Evolutionary conservation across 2,888 invertebrate species (phyloP).

Genomic region (Cataglyphis altisquamis): DNA sequence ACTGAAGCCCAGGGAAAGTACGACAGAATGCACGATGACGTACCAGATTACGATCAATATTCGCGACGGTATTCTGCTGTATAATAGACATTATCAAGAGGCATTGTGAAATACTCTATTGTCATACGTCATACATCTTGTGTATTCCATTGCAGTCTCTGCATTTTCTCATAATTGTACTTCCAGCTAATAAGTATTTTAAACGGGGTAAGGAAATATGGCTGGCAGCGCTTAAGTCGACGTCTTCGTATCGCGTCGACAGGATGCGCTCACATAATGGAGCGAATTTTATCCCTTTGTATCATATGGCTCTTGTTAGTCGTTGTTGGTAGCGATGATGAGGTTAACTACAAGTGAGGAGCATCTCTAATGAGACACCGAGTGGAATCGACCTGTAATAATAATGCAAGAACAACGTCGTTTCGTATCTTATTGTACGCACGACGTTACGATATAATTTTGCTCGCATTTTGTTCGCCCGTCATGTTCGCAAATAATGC

Average conservation of each 20-base stretch:
- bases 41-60: neutral
- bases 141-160: neutral
- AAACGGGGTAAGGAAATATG: neutral
- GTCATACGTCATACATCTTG: neutral
- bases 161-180: neutral
- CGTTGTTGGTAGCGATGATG: neutral
- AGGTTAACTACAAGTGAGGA: constrained; percentile 24
- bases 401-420: constrained; percentile 3
- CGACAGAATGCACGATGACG: neutral
- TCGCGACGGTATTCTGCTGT: neutral
- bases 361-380: constrained; percentile 31
- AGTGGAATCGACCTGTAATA: constrained; percentile 32
- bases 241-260: neutral
- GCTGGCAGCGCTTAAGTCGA: neutral
- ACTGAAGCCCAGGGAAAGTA: neutral
- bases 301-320: constrained; percentile 34
- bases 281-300: constrained; percentile 39
- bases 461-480: neutral
- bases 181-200: neutral
- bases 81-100: neutral
- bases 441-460: constrained; percentile 7
- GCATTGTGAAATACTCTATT: neutral
- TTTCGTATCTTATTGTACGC: neutral
- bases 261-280: constrained; percentile 18
- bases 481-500: constrained; percentile 1